Evolutionary conservation across 2,888 invertebrate genomes (phyloP), one percentile per base, ranked within the genome.

Genomic region (Caenorhabditis wallacei): DNA sequence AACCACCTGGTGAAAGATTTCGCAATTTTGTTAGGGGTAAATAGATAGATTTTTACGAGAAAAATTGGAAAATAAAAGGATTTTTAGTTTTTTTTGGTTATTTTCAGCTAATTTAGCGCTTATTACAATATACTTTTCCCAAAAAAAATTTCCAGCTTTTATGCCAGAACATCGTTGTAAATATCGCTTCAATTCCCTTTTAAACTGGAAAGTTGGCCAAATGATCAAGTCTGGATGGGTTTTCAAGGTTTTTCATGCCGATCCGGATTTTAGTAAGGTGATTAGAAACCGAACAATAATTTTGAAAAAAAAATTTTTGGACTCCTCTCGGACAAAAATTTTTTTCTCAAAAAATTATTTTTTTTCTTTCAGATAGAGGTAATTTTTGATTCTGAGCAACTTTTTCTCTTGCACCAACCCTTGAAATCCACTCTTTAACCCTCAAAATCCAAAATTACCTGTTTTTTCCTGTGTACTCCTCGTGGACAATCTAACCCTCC

Each of bases 121-220:
- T n/a, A n/a, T n/a, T n/a, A n/a, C n/a, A n/a, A n/a, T n/a, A n/a
- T n/a, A n/a, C n/a, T n/a, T n/a, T n/a, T n/a, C n/a, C n/a, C n/a
- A n/a, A n/a, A n/a, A n/a, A n/a, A n/a, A 26, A 20, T 57, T 57
- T 57, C 30, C 57, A 57, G 35, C 35, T 24, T 20, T 24, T n/a
- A 64, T 48, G 46, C 48, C 64, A 30, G 51, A 48, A 30, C 18
- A 48, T 11, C 48, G 51, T 7, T 20, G 20, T 20, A 64, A 64
- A 48, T 64, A 64, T 5, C 48, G 35, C 7, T 20, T 11, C 4
- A 64, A 64, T 10, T 26, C 11, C 0, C 20, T 64, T 11, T 18
- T 64, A 18, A 64, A 64, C 48, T 64, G 64, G 64, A 64, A 64
- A 51, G 20, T 64, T 10, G 30, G 64, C 11, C 30, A 64, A 64